Base-by-base conservation (phyloP, 2,113 vertebrate genomes). In the Dromiciops gliroides region DNA sequence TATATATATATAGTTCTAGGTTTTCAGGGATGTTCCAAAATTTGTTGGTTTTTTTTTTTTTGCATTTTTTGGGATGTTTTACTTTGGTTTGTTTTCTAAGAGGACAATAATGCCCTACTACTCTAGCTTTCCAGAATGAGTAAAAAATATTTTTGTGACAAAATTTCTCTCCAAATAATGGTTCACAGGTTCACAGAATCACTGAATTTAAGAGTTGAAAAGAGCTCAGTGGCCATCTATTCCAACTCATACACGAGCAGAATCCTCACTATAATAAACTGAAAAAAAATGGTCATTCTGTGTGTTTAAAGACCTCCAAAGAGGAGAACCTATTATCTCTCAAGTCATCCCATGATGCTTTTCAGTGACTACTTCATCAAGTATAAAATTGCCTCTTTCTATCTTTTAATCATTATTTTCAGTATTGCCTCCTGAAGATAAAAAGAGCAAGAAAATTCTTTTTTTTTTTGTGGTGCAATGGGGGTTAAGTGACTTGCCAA, bases 81-180 rank as follows among this genome's bases (percentile, higher is more conserved):
- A n/a, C 67, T 88, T 24, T 11, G 37, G 19, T 90, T 2, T 67
- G 51, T 50, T 49, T n/a, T 90, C 16, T 37, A 28, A 16, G 51
- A 91, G 89, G 88, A 19, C 48, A 94, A 88, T 50, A 94, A 90
- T 56, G 88, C 50, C 49, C 44, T 92, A 56, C 48, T 94, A 24
- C 2, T 44, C 49, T 50, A 94, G 47, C 83, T 51, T 26, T 60
- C 12, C 52, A 48, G 44, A 83, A 16, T 3, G 23, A 83, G 53
- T 51, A 91, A 88, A 60, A 6, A 83, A 91, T 31, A 8, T 44
- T 14, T 75, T n/a, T n/a, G 44, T n/a, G 14, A n/a, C 31, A 67
- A 67, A 67, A 67, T 67, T 67, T 67, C 60, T 67, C 12, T 4
- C 12, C 31, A 67, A 37, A 67, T 67, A 67, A 67, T 31, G 3